Conservation (phyloP, 2,797 vertebrate genomes). For the Epinephelus coioides region DNA sequence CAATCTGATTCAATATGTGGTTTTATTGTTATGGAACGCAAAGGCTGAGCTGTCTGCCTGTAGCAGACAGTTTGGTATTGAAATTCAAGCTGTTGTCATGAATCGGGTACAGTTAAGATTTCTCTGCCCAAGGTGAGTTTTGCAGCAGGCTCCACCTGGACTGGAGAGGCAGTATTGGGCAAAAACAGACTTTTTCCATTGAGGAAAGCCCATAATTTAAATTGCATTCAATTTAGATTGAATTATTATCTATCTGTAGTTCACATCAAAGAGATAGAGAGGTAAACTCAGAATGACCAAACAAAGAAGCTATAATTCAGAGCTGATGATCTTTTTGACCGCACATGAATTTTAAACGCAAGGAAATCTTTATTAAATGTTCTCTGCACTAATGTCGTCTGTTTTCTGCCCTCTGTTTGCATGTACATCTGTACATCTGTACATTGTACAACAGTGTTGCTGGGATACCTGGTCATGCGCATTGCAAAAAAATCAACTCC, state of each 20-base stretch:
- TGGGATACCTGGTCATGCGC: conserved; percentile 37
- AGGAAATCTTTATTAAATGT: background rate
- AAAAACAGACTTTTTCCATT: conserved; percentile 19
- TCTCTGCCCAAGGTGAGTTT: conserved; percentile 51
- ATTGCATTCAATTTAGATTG: too few species aligned
- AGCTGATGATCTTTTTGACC: background rate
- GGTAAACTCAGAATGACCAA: background rate
- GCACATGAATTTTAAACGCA: background rate
- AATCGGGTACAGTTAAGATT: conserved; percentile 57
- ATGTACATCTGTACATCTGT: background rate
- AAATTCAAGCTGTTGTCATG: conserved; percentile 67
- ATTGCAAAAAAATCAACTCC: conserved; percentile 71
- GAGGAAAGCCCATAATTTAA: conserved; percentile 15
- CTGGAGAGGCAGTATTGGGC: background rate
- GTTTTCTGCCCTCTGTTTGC: conserved; percentile 1
- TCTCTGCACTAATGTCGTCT: background rate
- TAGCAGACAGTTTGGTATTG: conserved; percentile 62
- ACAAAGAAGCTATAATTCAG: background rate
- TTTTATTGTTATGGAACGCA: conserved; percentile 70
- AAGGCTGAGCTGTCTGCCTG: conserved; percentile 56
- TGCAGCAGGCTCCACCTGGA: conserved; percentile 28
- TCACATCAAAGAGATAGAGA: background rate
- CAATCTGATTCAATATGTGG: conserved; percentile 73
- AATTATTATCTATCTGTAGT: too few species aligned
- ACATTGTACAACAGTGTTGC: background rate